These are phyloP conservation scores for Procambarus clarkii DNA, from an alignment of 1,140 invertebrate species.

Conservation along the genomic window DNA sequence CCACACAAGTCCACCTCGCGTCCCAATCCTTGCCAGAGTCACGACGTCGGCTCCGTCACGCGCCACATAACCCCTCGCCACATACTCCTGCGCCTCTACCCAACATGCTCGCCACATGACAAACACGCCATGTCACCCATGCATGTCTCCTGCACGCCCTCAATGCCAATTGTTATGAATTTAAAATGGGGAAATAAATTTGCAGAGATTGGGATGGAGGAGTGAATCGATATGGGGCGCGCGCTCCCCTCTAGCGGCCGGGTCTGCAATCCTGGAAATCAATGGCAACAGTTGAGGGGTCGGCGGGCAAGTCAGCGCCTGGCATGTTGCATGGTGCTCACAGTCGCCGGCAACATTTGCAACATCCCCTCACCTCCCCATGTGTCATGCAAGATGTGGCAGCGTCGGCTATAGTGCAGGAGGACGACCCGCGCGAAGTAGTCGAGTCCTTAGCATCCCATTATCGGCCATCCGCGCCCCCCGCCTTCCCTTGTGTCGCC, in stretches of 20 bases:
- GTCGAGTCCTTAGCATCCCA: too few species aligned
- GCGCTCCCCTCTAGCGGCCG: constrained; percentile 55
- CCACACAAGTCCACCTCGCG: constrained; percentile 47
- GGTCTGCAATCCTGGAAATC: constrained; percentile 53
- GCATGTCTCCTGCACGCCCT: not conserved
- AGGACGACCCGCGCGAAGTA: too few species aligned
- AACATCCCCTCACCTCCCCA: too few species aligned
- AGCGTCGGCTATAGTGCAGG: too few species aligned
- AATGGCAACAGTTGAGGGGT: constrained; percentile 63
- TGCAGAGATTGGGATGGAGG: constrained; percentile 4
- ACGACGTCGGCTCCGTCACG: constrained; percentile 5
- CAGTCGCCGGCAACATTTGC: constrained; percentile 7
- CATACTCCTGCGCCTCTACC: too few species aligned
- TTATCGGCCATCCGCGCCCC: too few species aligned
- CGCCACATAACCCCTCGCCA: too few species aligned
- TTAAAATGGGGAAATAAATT: not conserved
- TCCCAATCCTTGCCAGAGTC: constrained; percentile 6
- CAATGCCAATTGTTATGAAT: not conserved
- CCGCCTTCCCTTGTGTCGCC: too few species aligned
- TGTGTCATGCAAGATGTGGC: too few species aligned
- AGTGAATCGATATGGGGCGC: constrained; percentile 58
- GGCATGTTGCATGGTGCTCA: constrained; percentile 34
- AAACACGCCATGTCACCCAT: too few species aligned
- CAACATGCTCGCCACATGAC: too few species aligned
- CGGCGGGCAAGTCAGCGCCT: constrained; percentile 57